These are phyloP conservation scores for Cydia splendana DNA, from an alignment of 1,140 invertebrate genomes.

Conservation along the genomic window DNA sequence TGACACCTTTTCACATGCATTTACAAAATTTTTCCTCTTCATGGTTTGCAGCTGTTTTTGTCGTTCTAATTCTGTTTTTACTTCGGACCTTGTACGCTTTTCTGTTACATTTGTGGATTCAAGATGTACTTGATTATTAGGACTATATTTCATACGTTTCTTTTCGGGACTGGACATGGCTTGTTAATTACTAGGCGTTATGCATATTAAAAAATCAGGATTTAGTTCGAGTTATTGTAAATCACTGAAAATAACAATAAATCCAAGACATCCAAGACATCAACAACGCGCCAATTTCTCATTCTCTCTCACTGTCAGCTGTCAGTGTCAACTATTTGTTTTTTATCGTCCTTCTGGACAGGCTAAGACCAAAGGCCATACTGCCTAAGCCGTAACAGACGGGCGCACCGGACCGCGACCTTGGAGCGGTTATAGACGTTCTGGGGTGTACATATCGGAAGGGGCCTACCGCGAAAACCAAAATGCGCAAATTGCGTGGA, in stretches of 20 bases:
- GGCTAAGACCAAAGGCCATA: too few species aligned
- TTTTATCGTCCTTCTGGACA: too few species aligned
- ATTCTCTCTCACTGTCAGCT: neutral
- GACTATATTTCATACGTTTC: conserved; percentile 20
- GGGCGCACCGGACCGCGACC: too few species aligned
- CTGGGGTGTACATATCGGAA: too few species aligned
- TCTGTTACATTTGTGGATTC: neutral
- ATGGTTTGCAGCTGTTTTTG: conserved; percentile 40
- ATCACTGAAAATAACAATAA: neutral
- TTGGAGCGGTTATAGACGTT: too few species aligned
- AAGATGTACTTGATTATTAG: neutral
- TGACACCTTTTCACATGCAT: conserved; percentile 50
- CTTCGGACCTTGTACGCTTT: conserved; percentile 33
- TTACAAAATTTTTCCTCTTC: conserved; percentile 50
- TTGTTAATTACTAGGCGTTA: neutral
- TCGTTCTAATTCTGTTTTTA: neutral
- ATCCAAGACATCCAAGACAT: neutral
- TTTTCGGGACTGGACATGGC: conserved; percentile 22
- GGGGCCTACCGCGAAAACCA: too few species aligned
- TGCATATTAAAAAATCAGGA: neutral
- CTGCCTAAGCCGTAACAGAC: too few species aligned
- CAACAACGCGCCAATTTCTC: conserved; percentile 13
- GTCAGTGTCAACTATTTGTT: too few species aligned
- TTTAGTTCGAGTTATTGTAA: neutral
- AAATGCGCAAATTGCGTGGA: too few species aligned